Evolutionary conservation across 2,888 invertebrate species (phyloP), one percentile per base, ranked within the genome.

Genomic region (Phalera bucephala): DNA sequence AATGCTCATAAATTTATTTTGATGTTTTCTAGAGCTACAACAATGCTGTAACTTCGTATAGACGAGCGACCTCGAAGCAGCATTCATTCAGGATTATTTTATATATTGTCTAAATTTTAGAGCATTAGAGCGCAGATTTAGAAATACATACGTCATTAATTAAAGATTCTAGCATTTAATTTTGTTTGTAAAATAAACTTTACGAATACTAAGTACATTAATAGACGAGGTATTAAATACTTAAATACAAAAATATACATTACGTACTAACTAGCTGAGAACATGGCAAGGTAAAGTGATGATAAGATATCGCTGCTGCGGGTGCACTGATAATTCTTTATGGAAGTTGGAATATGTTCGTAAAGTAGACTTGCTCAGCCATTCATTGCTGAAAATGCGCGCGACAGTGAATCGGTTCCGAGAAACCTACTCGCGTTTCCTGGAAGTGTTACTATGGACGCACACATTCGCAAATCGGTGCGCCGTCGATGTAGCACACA

Each of bases 361-460:
- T 29, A 46, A 64, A 62, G 60, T 49, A 57, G 52, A 56, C 52
- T 69, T 68, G 47, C 50, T 58, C 60, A 58, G 59, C 64, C 80
- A 86, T 83, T 86, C 82, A 84, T 72, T 80, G 76, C 80, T 85
- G 84, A 87, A 85, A 85, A 77, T 76, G 66, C 72, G 76, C 74
- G 80, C 80, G 81, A 83, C 82, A 77, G 72, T 67, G 76, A 71
- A 80, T 83, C 78, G 71, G 67, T 88, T 83, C 88, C 53, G 74
- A 81, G 88, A 88, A 88, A 82, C 65, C 66, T 79, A 86, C 79
- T 79, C 84, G 85, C 77, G 79, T 77, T 89, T 88, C 88, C 82
- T 80, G 84, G 88, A 89, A 89, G 73, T 78, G 80, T 80, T 81
- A 87, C 86, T 86, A 87, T 71, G 58, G 50, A 53, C 74, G 76